phyloP scores from a whole-genome alignment of 1,140 invertebrate species.

The Euschistus heros region DNA sequence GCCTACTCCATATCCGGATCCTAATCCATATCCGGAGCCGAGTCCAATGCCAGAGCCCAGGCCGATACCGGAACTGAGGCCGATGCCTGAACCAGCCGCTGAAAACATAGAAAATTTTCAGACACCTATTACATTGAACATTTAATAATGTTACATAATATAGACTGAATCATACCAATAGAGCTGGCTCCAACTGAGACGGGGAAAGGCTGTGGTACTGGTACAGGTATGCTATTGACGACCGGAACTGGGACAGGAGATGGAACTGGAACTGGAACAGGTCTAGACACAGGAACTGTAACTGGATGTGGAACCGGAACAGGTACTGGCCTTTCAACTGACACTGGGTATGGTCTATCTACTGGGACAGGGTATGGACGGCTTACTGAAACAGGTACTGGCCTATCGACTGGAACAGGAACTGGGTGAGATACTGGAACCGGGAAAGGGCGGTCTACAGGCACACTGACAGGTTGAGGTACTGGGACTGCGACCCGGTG shows the following conservation, averaged over 20 bases:
- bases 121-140: not conserved
- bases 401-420: too few species aligned
- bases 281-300: slow-evolving; percentile 25
- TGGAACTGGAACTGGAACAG: slow-evolving; percentile 21
- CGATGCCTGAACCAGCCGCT: not conserved
- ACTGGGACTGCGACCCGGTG: slow-evolving; percentile 37
- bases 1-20: not conserved
- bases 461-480: too few species aligned
- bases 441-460: too few species aligned
- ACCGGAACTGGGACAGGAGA: not conserved
- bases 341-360: not conserved
- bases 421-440: too few species aligned
- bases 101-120: not conserved
- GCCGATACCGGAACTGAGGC: not conserved
- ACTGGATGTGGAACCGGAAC: not conserved
- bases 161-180: not conserved
- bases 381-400: slow-evolving; percentile 26
- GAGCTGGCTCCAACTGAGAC: not conserved
- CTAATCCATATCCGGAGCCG: not conserved
- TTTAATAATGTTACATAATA: not conserved
- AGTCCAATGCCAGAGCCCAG: not conserved
- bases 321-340: not conserved
- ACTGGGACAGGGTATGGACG: not conserved
- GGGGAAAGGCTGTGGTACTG: slow-evolving; percentile 4
- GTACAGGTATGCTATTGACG: slow-evolving; percentile 13